phyloP scores from a whole-genome alignment of 2,888 invertebrate species.

The Entomobrya proxima region DNA sequence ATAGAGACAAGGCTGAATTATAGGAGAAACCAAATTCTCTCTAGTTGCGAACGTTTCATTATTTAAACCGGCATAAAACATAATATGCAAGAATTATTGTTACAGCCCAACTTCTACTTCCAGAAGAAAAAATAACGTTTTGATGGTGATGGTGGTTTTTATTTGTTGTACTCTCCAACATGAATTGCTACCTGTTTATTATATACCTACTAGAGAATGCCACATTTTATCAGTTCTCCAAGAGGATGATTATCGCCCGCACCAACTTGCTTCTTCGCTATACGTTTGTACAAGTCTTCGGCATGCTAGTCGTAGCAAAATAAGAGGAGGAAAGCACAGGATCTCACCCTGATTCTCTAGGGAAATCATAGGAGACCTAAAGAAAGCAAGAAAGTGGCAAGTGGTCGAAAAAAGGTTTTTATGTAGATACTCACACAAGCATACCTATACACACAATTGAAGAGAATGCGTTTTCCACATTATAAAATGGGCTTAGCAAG shows the following conservation, averaged over 20 bases:
- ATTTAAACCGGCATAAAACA: slow-evolving; percentile 26
- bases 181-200: slow-evolving; percentile 7
- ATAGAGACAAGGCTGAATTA: background rate
- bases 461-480: slow-evolving; percentile 33
- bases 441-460: background rate
- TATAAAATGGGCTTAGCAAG: slow-evolving; percentile 18
- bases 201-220: background rate
- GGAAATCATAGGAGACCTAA: slow-evolving; percentile 62
- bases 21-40: background rate
- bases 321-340: background rate
- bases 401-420: slow-evolving; percentile 49
- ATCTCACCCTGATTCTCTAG: slow-evolving; percentile 56
- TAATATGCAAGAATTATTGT: slow-evolving; percentile 46
- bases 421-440: slow-evolving; percentile 5
- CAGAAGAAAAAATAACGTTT: background rate
- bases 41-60: background rate
- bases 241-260: slow-evolving; percentile 6
- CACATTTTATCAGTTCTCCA: background rate
- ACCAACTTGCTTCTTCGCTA: background rate
- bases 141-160: background rate
- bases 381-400: slow-evolving; percentile 57
- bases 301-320: background rate
- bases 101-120: slow-evolving; percentile 3
- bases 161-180: background rate
- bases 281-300: slow-evolving; percentile 3